phyloP scores from a whole-genome alignment of 2,113 vertebrate species.

The Tyrannus savana region DNA sequence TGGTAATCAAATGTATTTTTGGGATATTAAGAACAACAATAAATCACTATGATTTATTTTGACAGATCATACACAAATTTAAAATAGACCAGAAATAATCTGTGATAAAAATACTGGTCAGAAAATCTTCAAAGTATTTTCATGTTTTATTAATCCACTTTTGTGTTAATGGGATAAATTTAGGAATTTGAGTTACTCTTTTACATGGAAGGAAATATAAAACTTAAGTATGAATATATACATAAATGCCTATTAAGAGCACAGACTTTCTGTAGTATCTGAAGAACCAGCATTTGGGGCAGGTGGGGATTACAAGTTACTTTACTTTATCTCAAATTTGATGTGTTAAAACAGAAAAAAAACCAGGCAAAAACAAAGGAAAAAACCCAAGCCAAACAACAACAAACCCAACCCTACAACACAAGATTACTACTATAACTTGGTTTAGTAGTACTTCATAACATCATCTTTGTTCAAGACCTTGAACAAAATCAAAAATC shows the following conservation, averaged over 20 bases:
- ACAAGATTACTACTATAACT: background rate
- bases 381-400: background rate
- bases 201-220: background rate
- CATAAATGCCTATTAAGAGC: background rate
- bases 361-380: background rate
- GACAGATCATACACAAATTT: background rate
- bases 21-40: background rate
- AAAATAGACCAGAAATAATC: background rate
- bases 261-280: background rate
- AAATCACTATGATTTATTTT: background rate
- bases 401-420: background rate
- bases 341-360: background rate
- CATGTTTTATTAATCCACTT: background rate
- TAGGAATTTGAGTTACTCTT: background rate
- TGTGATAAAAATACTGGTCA: background rate
- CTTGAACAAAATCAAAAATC: slow-evolving; percentile 8
- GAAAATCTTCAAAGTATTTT: background rate
- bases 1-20: background rate
- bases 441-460: background rate
- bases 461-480: background rate
- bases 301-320: background rate
- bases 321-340: background rate
- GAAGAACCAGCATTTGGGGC: background rate
- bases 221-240: background rate
- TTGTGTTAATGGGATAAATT: background rate